These are phyloP conservation scores for Clepsis dumicolana DNA, from an alignment of 2,888 invertebrate species.

Conservation along the genomic window DNA sequence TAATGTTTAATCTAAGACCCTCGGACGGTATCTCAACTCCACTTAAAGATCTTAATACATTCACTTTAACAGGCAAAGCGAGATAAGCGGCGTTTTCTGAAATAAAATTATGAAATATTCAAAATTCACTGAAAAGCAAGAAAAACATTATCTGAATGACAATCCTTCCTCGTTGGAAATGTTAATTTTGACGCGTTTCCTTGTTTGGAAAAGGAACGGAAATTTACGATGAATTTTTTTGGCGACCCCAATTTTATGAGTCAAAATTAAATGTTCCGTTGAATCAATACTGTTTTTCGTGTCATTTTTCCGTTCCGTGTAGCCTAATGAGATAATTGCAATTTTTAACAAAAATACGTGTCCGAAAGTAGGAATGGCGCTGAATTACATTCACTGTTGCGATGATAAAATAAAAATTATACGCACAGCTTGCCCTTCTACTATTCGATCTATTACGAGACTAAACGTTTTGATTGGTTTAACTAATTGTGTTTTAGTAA, in stretches of 20 bases:
- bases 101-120: conserved; percentile 26
- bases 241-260: background rate
- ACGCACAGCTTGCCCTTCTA: no score
- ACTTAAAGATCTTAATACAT: conserved; percentile 56
- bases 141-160: conserved; percentile 12
- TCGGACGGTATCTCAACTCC: conserved; percentile 66
- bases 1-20: conserved; percentile 59
- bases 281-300: background rate
- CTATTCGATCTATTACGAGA: no score
- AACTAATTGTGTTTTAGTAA: no score
- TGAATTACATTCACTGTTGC: no score
- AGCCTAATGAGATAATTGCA: background rate
- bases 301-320: background rate
- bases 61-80: conserved; percentile 31
- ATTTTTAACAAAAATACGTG: background rate
- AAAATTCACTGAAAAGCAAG: conserved; percentile 46
- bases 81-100: conserved; percentile 39
- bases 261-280: background rate
- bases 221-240: background rate
- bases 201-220: background rate
- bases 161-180: conserved; percentile 23
- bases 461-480: no score
- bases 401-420: no score
- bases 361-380: no score
- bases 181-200: conserved; percentile 1